phyloP scores from a whole-genome alignment of 2,888 invertebrate genomes.

The Philonicus albiceps region DNA sequence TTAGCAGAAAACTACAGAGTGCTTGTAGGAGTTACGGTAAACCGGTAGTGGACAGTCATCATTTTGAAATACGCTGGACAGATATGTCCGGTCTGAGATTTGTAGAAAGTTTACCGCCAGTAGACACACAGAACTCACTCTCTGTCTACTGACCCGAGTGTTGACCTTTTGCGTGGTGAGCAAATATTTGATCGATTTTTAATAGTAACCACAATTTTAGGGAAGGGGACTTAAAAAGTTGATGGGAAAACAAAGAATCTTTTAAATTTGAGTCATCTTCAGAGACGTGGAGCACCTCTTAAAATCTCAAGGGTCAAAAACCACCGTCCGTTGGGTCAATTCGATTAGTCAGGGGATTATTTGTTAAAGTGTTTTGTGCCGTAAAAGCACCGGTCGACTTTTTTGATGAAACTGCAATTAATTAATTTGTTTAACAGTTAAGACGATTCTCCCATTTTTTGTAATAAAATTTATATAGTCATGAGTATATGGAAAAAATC shows the following conservation, averaged over 20 bases:
- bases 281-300: not conserved
- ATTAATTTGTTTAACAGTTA: not conserved
- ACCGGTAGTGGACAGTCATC: not conserved
- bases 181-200: not conserved
- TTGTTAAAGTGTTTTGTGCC: not conserved
- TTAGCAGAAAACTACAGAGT: not conserved
- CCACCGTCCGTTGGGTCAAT: not conserved
- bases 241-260: not conserved
- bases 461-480: not conserved
- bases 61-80: not conserved
- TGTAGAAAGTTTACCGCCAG: not conserved
- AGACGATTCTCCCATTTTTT: not conserved
- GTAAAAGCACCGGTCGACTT: not conserved
- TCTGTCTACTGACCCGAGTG: not conserved
- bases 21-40: not conserved
- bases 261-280: not conserved
- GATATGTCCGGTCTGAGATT: not conserved
- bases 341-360: not conserved
- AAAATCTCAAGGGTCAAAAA: not conserved
- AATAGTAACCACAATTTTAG: not conserved
- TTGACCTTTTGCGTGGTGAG: not conserved
- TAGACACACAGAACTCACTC: not conserved
- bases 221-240: not conserved
- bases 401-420: not conserved
- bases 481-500: not conserved